These are phyloP conservation scores for Takifugu ocellatus DNA, from an alignment of 2,797 vertebrate species.

Conservation along the genomic window DNA sequence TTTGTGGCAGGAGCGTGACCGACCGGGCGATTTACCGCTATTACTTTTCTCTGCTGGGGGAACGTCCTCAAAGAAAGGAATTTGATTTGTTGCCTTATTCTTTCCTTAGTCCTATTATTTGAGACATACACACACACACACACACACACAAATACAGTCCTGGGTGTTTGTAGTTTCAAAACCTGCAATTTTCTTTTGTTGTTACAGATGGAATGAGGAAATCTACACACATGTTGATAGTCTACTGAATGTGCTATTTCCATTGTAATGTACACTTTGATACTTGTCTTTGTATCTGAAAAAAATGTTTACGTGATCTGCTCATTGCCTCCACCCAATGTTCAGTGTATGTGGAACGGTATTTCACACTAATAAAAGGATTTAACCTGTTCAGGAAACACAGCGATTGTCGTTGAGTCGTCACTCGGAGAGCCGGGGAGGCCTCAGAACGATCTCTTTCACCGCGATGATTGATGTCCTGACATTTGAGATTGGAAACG, in stretches of 20 bases:
- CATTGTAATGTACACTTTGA: constrained; percentile 68
- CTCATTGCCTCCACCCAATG: constrained; percentile 60
- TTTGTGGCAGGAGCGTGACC: constrained; percentile 47
- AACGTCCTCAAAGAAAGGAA: constrained; percentile 31
- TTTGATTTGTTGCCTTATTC: constrained; percentile 68
- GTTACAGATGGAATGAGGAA: constrained; percentile 44
- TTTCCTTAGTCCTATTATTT: constrained; percentile 24
- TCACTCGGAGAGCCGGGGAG: background rate
- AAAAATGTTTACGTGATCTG: constrained; percentile 57
- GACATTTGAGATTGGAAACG: constrained; percentile 45
- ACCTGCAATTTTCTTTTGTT: constrained; percentile 62
- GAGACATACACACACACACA: constrained; percentile 35
- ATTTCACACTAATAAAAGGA: constrained; percentile 71
- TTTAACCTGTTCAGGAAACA: constrained; percentile 21
- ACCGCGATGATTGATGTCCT: constrained; percentile 33
- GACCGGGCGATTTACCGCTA: constrained; percentile 22
- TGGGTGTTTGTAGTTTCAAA: constrained; percentile 41
- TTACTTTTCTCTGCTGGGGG: constrained; percentile 18
- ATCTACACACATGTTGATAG: constrained; percentile 60
- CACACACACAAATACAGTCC: constrained; percentile 25
- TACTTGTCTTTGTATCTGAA: constrained; percentile 64
- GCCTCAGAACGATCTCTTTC: constrained; percentile 25
- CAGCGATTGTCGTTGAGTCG: background rate
- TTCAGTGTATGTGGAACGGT: constrained; percentile 69
- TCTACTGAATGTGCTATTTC: constrained; percentile 61